Evolutionary conservation across 2,888 invertebrate genomes (phyloP), one percentile per base, ranked within the genome.

Genomic region (Punctoribates punctum): DNA sequence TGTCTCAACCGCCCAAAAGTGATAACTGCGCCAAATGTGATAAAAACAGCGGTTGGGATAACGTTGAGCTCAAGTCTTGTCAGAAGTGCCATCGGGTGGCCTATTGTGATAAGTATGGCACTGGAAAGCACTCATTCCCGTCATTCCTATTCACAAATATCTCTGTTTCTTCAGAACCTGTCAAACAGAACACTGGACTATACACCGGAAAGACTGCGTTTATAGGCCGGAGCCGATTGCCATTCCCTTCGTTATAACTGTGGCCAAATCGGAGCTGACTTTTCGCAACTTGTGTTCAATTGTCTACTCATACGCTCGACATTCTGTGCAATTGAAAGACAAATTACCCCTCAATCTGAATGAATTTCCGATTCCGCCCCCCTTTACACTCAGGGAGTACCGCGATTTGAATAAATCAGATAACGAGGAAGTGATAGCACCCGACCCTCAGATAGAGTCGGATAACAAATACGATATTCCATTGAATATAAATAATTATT

Each of bases 91-190:
- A 82, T 80, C 83, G 83, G 79, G 85, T 83, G 3, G 84, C 84
- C 78, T 86, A 86, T 82, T 86, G 86, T 81, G 83, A 85, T 80
- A 83, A 83, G 84, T 85, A 80, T 81, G 83, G n/a, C n/a, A n/a
- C n/a, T n/a, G n/a, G n/a, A n/a, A n/a, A n/a, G n/a, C n/a, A n/a
- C n/a, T n/a, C n/a, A n/a, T 5, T 34, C 81, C 65, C 73, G 73
- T 73, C 29, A 74, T 42, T 20, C n/a, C 29, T 20, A 20, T 5
- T n/a, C 54, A 60, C 34, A 34, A 34, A 34, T 34, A 8, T 34
- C 34, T 62, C 74, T 20, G 3, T 23, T 20, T 29, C 17, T 34
- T 38, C 48, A 85, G 85, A 76, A 79, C 81, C 1, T 86, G 86
- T 81, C 85, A 86, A 81, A 82, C 81, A 76, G 80, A 80, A n/a